phyloP scores from a whole-genome alignment of 2,797 vertebrate genomes.

The Odontamblyopus rebecca region DNA sequence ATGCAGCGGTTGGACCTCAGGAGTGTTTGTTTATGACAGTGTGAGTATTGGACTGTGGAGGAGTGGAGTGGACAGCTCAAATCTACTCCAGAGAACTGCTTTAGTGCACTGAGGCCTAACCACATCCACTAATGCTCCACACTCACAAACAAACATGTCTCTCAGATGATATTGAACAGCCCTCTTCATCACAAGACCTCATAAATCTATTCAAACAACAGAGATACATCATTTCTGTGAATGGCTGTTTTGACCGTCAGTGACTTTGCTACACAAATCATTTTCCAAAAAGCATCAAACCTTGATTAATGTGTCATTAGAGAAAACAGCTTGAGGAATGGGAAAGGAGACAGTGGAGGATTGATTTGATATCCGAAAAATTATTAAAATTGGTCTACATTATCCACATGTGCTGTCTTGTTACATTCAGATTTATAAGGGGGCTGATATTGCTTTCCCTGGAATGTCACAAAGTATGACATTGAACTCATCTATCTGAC shows the following conservation, averaged over 20 bases:
- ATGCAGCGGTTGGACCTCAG: background rate
- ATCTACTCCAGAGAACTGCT: constrained; percentile 21
- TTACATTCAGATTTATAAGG: no score
- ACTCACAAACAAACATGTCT: constrained; percentile 20
- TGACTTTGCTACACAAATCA: constrained; percentile 44
- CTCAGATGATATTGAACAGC: constrained; percentile 33
- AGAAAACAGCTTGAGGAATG: background rate
- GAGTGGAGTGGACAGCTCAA: constrained; percentile 28
- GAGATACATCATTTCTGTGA: constrained; percentile 28
- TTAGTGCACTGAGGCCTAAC: constrained; percentile 3
- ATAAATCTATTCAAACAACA: constrained; percentile 34
- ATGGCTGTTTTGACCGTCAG: constrained; percentile 32
- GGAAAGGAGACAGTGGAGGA: no score
- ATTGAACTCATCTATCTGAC: no score
- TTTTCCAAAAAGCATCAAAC: constrained; percentile 26
- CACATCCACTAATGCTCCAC: constrained; percentile 26
- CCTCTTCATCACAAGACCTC: constrained; percentile 18
- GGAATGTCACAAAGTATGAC: no score
- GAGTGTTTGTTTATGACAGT: constrained; percentile 10
- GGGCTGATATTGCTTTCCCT: no score
- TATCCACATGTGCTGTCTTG: no score
- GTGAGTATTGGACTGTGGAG: background rate
- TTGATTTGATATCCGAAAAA: no score
- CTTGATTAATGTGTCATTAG: constrained; percentile 29
- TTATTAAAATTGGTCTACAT: no score